A percentile compares a stretch with the other conserved stretches of the same genome.
phyloP scores from a whole-genome alignment of 2,113 vertebrate species.

The Zeus faber region DNA sequence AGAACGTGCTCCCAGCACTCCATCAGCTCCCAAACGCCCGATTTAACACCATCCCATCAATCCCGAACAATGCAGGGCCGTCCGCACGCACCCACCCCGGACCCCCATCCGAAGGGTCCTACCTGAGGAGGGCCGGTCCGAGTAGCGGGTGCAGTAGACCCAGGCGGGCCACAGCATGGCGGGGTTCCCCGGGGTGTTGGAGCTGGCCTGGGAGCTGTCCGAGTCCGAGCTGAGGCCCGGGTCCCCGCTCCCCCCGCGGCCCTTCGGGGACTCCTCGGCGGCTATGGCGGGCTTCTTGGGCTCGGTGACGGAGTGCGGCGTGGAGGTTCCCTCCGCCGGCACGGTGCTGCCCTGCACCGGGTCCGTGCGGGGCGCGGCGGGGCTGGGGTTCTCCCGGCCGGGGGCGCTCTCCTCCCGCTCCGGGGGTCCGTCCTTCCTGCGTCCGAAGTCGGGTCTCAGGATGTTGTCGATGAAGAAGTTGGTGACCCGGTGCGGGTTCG shows the following conservation, averaged over 20 bases:
- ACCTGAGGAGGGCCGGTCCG: slow-evolving; percentile 98
- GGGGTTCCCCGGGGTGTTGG: slow-evolving; percentile 72
- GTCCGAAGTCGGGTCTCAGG: slow-evolving; percentile 89
- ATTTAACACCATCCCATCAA: too few relatives aligned
- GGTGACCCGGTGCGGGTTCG: slow-evolving; percentile 86
- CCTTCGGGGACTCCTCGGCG: slow-evolving; percentile 81
- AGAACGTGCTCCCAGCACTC: too few relatives aligned
- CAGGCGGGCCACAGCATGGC: slow-evolving; percentile 97
- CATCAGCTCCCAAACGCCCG: too few relatives aligned
- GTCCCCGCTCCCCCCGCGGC: slow-evolving; percentile 80
- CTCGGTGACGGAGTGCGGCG: slow-evolving; percentile 71
- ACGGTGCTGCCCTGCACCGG: slow-evolving; percentile 65
- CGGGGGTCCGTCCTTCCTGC: slow-evolving; percentile 79
- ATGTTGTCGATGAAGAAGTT: slow-evolving; percentile 99
- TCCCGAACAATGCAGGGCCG: too few relatives aligned
- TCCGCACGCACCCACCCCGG: too few relatives aligned
- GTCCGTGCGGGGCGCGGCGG: slow-evolving; percentile 71
- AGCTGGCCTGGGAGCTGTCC: slow-evolving; percentile 92
- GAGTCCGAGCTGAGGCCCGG: slow-evolving; percentile 95
- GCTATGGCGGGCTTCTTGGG: slow-evolving; percentile 78
- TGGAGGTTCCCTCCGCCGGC: slow-evolving; percentile 83
- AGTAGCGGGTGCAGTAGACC: slow-evolving; percentile 98
- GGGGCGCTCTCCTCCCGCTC: slow-evolving; percentile 65
- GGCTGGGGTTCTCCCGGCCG: slow-evolving; percentile 70
- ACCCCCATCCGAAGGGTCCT: too few relatives aligned